These are phyloP conservation scores for Caracal caracal DNA, from an alignment of 2,113 vertebrate species.

Conservation along the genomic window DNA sequence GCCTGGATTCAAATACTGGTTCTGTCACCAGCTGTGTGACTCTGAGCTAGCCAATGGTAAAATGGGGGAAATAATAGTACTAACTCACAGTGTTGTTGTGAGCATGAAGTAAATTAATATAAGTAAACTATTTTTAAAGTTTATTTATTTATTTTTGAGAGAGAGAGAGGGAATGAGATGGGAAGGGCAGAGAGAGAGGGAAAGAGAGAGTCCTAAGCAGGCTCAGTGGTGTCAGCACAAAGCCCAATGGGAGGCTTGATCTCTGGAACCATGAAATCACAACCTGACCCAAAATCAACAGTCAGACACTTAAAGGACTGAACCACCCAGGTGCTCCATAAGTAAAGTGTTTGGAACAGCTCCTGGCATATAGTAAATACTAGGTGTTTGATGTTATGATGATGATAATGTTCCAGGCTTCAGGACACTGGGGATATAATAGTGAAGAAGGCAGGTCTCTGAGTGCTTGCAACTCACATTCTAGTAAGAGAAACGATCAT, in stretches of 20 bases:
- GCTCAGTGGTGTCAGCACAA: no score
- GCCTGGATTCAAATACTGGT: background rate
- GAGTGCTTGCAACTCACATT: background rate
- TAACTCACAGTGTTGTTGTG: background rate
- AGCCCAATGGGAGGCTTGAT: no score
- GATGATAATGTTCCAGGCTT: background rate
- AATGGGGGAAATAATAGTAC: background rate
- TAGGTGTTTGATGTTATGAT: background rate
- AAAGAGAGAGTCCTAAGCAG: no score
- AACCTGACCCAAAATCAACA: no score
- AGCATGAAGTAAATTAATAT: background rate
- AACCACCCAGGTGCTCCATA: no score
- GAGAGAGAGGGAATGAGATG: no score
- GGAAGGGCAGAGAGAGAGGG: no score
- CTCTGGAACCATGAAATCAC: no score
- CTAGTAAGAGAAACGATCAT: background rate
- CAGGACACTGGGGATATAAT: background rate
- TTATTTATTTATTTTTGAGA: no score
- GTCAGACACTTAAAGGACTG: no score
- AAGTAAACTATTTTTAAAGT: background rate
- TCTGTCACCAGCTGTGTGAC: background rate
- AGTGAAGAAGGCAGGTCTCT: background rate
- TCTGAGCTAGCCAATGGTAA: background rate
- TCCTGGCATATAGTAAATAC: background rate
- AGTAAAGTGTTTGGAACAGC: background rate